Evolutionary conservation across 2,888 invertebrate genomes (phyloP).

Genomic region (Pedicia rivosa): DNA sequence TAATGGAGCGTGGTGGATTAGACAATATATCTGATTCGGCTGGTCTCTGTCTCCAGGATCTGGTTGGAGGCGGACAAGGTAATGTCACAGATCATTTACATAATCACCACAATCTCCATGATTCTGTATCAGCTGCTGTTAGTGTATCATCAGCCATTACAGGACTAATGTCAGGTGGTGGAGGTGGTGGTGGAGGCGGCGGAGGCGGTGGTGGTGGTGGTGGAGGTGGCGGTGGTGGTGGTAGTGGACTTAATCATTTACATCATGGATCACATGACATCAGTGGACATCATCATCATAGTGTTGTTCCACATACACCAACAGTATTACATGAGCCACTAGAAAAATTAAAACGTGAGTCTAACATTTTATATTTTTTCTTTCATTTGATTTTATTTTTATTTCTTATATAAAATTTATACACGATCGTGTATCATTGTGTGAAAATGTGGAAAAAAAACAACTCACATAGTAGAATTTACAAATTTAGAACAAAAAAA

Average conservation of each 20-base stretch:
- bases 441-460: too few species aligned
- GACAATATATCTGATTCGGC: conserved; percentile 42
- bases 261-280: conserved; percentile 31
- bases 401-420: too few species aligned
- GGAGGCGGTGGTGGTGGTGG: conserved; percentile 24
- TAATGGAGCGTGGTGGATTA: conserved; percentile 30
- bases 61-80: conserved; percentile 36
- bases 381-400: too few species aligned
- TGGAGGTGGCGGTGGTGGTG: conserved; percentile 22
- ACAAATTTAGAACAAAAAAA: too few species aligned
- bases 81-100: conserved; percentile 27
- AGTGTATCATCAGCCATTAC: conserved; percentile 40
- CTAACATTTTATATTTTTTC: too few species aligned
- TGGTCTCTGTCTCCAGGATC: conserved; percentile 50
- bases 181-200: too few species aligned
- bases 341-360: conserved; percentile 55
- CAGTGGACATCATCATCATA: conserved; percentile 39
- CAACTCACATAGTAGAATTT: too few species aligned
- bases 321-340: conserved; percentile 41
- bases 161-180: conserved; percentile 35
- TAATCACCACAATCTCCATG: conserved; percentile 35
- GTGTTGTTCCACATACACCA: conserved; percentile 37
- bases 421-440: too few species aligned
- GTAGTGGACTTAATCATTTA: conserved; percentile 24
- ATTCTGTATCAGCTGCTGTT: conserved; percentile 33